phyloP scores from a whole-genome alignment of 2,113 vertebrate genomes.

The Siphamia tubifer region DNA sequence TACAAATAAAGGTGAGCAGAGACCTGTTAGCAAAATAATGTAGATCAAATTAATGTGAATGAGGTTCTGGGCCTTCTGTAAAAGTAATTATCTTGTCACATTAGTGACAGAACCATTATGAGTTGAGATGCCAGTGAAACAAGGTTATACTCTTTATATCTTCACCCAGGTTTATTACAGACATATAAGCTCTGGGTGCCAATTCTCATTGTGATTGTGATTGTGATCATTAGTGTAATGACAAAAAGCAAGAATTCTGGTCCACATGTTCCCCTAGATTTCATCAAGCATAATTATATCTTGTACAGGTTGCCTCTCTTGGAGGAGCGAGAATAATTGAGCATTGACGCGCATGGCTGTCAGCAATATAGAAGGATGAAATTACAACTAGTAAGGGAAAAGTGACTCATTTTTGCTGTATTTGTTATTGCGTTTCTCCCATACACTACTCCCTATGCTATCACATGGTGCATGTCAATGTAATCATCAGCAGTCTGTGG shows the following conservation, averaged over 20 bases:
- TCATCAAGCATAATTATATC: conserved; percentile 15
- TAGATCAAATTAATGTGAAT: not conserved
- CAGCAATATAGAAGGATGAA: conserved; percentile 23
- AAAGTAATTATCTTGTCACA: conserved; percentile 41
- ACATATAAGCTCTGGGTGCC: conserved; percentile 5
- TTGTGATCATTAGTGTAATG: conserved; percentile 36
- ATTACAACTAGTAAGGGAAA: conserved; percentile 19
- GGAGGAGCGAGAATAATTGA: not conserved
- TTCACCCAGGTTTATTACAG: not conserved
- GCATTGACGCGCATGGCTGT: not conserved
- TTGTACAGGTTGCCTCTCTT: not conserved
- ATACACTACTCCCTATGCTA: not conserved
- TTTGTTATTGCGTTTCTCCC: not conserved
- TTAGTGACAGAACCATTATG: conserved; percentile 6
- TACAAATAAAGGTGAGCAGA: not conserved
- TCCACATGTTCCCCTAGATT: not conserved
- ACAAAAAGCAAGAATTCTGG: conserved; percentile 16
- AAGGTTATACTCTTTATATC: not conserved
- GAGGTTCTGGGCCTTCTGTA: conserved; percentile 7
- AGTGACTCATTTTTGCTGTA: conserved; percentile 1
- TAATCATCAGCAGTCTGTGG: conserved; percentile 21
- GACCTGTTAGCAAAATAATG: not conserved
- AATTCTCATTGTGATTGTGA: not conserved
- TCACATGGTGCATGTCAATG: conserved; percentile 20
- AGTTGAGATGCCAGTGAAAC: not conserved